These are phyloP conservation scores for Mastomys coucha DNA, from an alignment of 2,113 vertebrate genomes.

Conservation along the genomic window DNA sequence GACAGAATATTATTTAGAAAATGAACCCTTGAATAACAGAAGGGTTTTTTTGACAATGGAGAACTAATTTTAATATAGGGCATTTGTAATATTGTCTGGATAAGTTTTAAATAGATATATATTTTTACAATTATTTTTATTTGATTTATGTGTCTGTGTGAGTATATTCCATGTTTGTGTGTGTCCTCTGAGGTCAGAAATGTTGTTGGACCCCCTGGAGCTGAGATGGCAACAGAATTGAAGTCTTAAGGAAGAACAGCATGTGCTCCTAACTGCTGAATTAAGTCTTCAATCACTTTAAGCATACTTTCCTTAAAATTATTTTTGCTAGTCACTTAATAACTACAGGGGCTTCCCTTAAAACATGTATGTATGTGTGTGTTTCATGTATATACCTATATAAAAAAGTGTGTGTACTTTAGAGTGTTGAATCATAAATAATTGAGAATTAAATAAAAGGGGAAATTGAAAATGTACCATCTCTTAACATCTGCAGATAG, in stretches of 20 bases:
- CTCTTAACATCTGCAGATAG: neutral
- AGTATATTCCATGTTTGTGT: neutral
- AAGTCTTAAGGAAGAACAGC: neutral
- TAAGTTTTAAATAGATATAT: constrained; percentile 16
- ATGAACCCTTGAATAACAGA: neutral
- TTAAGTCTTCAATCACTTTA: neutral
- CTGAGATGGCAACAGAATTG: neutral
- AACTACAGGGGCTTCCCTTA: neutral
- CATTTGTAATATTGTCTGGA: neutral
- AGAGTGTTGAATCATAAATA: neutral
- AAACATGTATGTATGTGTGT: neutral
- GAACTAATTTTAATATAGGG: constrained; percentile 28
- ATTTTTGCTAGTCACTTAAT: rapidly evolving
- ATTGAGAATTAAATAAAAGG: neutral
- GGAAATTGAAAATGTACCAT: rapidly evolving
- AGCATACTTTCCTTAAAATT: neutral
- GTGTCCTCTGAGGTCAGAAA: neutral
- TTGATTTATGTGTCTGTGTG: neutral
- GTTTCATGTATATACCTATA: neutral
- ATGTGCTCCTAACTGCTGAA: neutral
- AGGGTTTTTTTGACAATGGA: neutral
- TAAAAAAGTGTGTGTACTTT: rapidly evolving
- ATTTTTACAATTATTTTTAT: neutral
- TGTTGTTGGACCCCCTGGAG: neutral
- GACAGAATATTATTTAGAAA: neutral